These are phyloP conservation scores for Cynopterus sphinx DNA, from an alignment of 2,797 vertebrate genomes.

Conservation along the genomic window DNA sequence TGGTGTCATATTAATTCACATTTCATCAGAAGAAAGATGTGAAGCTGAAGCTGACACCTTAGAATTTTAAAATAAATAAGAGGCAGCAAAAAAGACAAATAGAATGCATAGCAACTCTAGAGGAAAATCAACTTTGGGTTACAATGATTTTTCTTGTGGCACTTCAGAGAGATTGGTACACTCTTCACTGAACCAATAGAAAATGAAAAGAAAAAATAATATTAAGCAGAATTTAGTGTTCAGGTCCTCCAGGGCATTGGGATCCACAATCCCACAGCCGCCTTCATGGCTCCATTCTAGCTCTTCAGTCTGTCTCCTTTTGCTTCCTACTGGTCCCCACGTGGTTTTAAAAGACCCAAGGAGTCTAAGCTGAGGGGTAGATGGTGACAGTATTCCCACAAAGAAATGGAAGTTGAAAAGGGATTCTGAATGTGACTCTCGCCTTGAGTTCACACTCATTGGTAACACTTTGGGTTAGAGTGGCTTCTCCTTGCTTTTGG, in stretches of 20 bases:
- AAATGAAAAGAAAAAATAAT: neutral
- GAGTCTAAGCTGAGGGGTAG: neutral
- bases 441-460: neutral
- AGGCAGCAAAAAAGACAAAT: neutral
- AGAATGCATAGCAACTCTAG: neutral
- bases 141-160: neutral
- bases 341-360: neutral
- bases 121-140: neutral
- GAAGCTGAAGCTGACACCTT: neutral
- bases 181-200: neutral
- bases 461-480: neutral
- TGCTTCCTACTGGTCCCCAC: neutral
- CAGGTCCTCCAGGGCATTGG: no score
- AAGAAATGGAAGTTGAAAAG: neutral
- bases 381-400: neutral
- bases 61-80: conserved; percentile 30
- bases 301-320: neutral
- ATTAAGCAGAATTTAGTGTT: neutral
- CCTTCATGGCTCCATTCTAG: neutral
- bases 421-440: neutral
- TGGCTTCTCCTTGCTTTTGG: neutral
- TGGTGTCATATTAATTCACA: neutral
- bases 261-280: neutral
- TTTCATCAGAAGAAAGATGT: neutral
- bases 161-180: neutral